These are phyloP conservation scores for Halcyon badia DNA, from an alignment of 2,797 vertebrate genomes.

Conservation along the genomic window DNA sequence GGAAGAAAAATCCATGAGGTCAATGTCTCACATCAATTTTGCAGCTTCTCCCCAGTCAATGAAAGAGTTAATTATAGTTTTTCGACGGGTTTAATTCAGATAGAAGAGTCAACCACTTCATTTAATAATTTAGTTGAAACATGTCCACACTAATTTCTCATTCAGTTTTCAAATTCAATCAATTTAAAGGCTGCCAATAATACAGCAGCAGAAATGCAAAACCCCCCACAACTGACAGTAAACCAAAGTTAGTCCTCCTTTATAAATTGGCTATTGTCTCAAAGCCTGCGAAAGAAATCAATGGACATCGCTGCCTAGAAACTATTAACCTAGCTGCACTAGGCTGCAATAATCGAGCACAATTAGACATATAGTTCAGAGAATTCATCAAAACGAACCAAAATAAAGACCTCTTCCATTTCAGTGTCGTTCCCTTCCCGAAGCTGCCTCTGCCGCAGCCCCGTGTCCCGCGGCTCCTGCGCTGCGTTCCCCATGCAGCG, in stretches of 20 bases:
- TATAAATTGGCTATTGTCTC: slow-evolving; percentile 73
- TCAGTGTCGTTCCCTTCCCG: not conserved
- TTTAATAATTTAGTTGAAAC: slow-evolving; percentile 75
- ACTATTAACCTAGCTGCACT: slow-evolving; percentile 61
- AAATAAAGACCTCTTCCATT: slow-evolving; percentile 16
- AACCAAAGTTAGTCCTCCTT: slow-evolving; percentile 62
- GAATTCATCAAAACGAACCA: slow-evolving; percentile 58
- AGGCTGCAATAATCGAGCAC: slow-evolving; percentile 60
- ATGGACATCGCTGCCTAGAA: slow-evolving; percentile 65
- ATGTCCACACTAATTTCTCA: slow-evolving; percentile 63
- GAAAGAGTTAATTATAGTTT: slow-evolving; percentile 76
- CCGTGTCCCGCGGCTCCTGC: not conserved
- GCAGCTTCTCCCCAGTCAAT: slow-evolving; percentile 48
- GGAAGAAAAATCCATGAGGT: not conserved
- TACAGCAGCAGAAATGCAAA: slow-evolving; percentile 19
- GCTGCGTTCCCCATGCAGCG: slow-evolving; percentile 58
- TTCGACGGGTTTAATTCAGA: slow-evolving; percentile 65
- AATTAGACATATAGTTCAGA: slow-evolving; percentile 68
- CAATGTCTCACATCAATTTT: not conserved
- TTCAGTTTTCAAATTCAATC: slow-evolving; percentile 72
- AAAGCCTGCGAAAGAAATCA: slow-evolving; percentile 71
- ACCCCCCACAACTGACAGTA: slow-evolving; percentile 19
- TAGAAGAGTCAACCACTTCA: slow-evolving; percentile 58
- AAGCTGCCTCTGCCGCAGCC: not conserved
- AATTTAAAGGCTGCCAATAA: slow-evolving; percentile 70